A percentile compares a stretch with the other conserved stretches of the same genome.
phyloP scores from a whole-genome alignment of 1,140 invertebrate genomes.

The Oreohelix idahoensis region DNA sequence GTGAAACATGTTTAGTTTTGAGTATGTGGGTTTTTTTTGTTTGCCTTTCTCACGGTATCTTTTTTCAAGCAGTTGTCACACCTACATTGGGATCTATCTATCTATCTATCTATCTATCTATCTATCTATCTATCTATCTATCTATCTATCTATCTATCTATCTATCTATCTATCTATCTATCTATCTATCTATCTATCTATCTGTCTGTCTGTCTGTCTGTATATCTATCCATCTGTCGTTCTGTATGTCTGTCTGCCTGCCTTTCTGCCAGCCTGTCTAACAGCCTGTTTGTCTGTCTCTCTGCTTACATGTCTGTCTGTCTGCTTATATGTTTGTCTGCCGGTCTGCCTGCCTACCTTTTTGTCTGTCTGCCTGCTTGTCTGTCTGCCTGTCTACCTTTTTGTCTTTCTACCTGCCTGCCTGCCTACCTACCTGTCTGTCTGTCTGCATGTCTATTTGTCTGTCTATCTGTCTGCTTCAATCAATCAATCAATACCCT shows the following conservation, averaged over 20 bases:
- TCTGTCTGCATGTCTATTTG: not conserved
- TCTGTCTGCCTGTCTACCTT: not conserved
- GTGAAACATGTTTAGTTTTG: not conserved
- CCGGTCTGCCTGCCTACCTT: not conserved
- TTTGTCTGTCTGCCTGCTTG: not conserved
- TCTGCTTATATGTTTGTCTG: not conserved
- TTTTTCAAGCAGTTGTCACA: not conserved
- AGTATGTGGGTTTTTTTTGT: not conserved
- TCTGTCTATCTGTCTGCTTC: too few relatives aligned
- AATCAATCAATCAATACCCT: too few relatives aligned
- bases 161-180: not conserved
- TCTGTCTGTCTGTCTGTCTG: not conserved
- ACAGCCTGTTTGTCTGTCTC: not conserved
- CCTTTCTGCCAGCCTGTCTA: not conserved
- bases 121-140: not conserved
- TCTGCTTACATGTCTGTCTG: not conserved
- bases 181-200: not conserved
- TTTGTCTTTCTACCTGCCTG: not conserved
- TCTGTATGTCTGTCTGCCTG: not conserved
- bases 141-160: not conserved
- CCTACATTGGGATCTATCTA: too few relatives aligned
- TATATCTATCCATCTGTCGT: not conserved
- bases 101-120: too few relatives aligned
- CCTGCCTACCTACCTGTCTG: not conserved
- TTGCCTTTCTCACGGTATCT: not conserved